Evolutionary conservation across 2,888 invertebrate genomes (phyloP).

Genomic region (Conops quadrifasciatus): DNA sequence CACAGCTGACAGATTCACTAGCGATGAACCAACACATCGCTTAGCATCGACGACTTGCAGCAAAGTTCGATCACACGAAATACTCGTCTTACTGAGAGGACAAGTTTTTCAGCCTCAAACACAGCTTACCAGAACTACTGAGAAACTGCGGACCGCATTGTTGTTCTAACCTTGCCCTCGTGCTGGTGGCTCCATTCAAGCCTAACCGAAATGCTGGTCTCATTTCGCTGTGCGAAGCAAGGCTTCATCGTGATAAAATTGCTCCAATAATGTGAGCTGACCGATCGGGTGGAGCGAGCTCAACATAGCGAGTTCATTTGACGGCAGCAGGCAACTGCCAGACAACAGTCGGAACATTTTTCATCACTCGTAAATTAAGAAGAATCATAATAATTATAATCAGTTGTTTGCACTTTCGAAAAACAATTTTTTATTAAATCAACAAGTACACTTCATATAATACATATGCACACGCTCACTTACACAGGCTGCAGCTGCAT

Average conservation of each 20-base stretch:
- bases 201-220: conserved; percentile 63
- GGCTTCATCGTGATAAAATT: conserved; percentile 66
- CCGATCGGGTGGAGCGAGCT: neutral
- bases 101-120: neutral
- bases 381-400: too few species aligned
- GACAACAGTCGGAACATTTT: too few species aligned
- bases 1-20: too few species aligned
- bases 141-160: conserved; percentile 59
- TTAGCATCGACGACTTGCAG: neutral
- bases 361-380: too few species aligned
- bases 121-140: conserved; percentile 56
- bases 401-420: too few species aligned
- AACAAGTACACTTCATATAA: conserved; percentile 9
- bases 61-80: too few species aligned
- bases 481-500: neutral
- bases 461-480: too few species aligned
- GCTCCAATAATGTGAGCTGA: conserved; percentile 47
- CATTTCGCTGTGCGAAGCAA: conserved; percentile 63
- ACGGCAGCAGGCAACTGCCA: neutral
- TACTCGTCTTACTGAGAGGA: neutral
- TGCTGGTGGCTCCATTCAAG: conserved; percentile 61
- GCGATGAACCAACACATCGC: neutral
- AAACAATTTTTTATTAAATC: conserved; percentile 24
- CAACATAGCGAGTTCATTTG: neutral
- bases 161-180: conserved; percentile 61